Conservation (phyloP, 2,113 vertebrate species). For the Lanius collurio region DNA sequence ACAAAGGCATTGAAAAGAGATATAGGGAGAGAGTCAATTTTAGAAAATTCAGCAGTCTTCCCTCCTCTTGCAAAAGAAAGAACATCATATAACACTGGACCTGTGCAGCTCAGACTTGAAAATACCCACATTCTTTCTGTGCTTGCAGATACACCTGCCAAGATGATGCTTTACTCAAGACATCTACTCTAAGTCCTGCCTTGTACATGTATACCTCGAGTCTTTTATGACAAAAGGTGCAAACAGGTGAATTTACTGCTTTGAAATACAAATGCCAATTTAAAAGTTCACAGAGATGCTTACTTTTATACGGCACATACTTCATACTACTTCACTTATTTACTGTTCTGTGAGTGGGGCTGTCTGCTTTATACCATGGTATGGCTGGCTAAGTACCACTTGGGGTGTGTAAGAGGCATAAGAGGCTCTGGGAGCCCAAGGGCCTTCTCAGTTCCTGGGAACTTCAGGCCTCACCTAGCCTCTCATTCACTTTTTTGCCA, state of each 20-base stretch:
- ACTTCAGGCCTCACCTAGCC: not conserved
- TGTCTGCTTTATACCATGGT: not conserved
- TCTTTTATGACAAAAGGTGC: not conserved
- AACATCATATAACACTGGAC: not conserved
- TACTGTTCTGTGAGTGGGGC: not conserved
- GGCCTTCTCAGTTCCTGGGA: not conserved
- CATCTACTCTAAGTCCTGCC: not conserved
- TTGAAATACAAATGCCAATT: not conserved
- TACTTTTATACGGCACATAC: not conserved
- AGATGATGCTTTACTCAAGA: not conserved
- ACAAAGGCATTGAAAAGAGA: not conserved
- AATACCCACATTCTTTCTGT: accelerated
- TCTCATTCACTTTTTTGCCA: not conserved
- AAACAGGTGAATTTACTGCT: not conserved
- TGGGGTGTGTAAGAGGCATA: not conserved
- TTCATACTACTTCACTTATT: not conserved
- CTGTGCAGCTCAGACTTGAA: not conserved
- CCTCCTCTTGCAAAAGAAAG: not conserved
- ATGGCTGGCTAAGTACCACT: not conserved
- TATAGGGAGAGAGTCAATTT: not conserved
- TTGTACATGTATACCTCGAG: not conserved
- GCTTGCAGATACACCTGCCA: not conserved
- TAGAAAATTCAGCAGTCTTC: not conserved
- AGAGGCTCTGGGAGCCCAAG: not conserved
- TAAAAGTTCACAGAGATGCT: not conserved